Conservation (phyloP, 2,797 vertebrate species). For the Austrolebias charrua region DNA sequence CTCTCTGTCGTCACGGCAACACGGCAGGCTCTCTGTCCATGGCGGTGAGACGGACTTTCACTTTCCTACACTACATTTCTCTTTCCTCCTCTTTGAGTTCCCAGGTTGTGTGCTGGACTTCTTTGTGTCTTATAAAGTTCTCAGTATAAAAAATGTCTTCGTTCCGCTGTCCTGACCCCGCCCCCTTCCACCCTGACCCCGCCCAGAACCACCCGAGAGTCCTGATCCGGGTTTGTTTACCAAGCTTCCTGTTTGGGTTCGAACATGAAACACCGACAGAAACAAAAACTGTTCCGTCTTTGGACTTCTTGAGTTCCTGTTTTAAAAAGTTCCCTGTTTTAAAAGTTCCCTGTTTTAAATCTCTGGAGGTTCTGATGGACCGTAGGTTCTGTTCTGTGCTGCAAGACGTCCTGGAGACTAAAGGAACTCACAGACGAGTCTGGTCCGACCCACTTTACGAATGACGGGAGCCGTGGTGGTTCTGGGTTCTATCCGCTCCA, state of each 20-base stretch:
- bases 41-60: not conserved
- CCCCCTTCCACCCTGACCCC: not conserved
- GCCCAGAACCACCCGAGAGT: conserved; percentile 5
- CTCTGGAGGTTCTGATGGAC: too few relatives aligned
- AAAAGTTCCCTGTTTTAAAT: too few relatives aligned
- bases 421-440: too few relatives aligned
- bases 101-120: conserved; percentile 63
- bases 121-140: conserved; percentile 65
- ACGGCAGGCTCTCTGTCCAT: too few relatives aligned
- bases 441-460: too few relatives aligned
- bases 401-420: too few relatives aligned
- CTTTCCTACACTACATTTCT: conserved; percentile 66
- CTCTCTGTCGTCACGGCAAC: too few relatives aligned
- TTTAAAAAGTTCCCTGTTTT: not conserved
- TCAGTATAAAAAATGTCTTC: conserved; percentile 54
- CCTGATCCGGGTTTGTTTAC: conserved; percentile 2
- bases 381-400: too few relatives aligned
- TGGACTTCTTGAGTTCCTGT: not conserved
- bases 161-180: conserved; percentile 20
- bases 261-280: too few relatives aligned
- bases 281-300: not conserved
- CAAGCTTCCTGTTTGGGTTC: not conserved
- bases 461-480: too few relatives aligned
- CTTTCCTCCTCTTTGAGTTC: conserved; percentile 44
- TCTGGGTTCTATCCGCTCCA: too few relatives aligned